Evolutionary conservation across 2,888 invertebrate genomes (phyloP), one percentile per base, ranked within the genome.

Genomic region (Phortica magna): DNA sequence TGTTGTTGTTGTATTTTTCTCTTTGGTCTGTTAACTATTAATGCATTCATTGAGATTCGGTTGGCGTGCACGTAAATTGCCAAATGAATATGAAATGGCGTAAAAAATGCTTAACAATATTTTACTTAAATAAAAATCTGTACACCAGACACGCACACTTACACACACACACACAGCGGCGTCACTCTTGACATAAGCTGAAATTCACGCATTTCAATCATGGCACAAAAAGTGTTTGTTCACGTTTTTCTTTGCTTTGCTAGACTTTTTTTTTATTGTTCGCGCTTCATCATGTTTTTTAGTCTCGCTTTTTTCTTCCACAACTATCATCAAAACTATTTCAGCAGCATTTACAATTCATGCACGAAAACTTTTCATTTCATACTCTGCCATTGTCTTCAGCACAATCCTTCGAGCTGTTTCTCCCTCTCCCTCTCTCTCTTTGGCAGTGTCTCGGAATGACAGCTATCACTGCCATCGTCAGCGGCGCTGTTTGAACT

Each of bases 81-180:
- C n/a, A 68, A 68, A 68, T 68, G 68, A 68, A 68, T 68, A 68
- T 43, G 68, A 68, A 68, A 68, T 68, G 68, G 68, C 68, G 42
- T 68, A 68, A 68, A 17, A 68, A 68, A 68, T 68, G 68, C 43
- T 68, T 68, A 43, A 43, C 48, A 68, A 68, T 43, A 68, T 68
- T 68, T 68, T 41, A 48, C 31, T 64, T 64, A 22, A 64, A 64
- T 64, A 64, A 64, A 59, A 48, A 48, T 48, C 48, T 12, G 48
- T 48, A 14, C 14, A 12, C 48, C 48, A 12, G 7, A 9, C 9
- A 48, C 48, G 48, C 48, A 48, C 48, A 48, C 48, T 48, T 12
- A 48, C 48, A 14, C n/a, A 14, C 31, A 64, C 31, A 31, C 31
- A 64, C 14, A 22, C 31, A 31, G 31, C 14, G 42, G 7, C 42